Evolutionary conservation across 1,140 invertebrate species (phyloP), one percentile per base, ranked within the genome.

Genomic region (Aphelinus atriplicis): DNA sequence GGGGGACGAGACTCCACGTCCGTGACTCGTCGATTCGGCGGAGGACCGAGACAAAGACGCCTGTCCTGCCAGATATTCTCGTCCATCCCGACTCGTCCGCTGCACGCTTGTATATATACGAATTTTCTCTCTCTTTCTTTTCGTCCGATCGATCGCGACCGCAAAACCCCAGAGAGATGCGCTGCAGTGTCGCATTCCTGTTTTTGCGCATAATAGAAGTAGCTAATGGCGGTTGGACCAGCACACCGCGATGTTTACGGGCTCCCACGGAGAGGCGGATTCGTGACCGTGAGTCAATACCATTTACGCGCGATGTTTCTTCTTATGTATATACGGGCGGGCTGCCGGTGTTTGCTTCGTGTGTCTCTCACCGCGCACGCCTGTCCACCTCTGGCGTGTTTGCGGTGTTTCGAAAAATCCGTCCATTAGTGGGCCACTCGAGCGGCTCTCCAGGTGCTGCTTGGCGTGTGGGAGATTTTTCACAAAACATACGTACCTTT

Each of bases 201-300:
- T 6, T 3, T 63, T 48, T 63, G 0, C 10, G 45, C 43, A 63
- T 62, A 3, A 46, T 63, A 26, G 26, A 26, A 26, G 26, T 26
- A 26, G 26, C 26, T 26, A 26, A 26, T 26, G 26, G 26, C 26
- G 26, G 26, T 26, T 26, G 0, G 26, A 26, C 26, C 26, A 26
- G 26, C 26, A 26, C 26, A 26, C 26, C 26, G 26, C 26, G 46
- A 65, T 53, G 51, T 65, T 65, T 65, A 65, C n/a, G 43, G 53
- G 2, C 46, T 46, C 60, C 4, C 4, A 26, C 26, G 26, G 26
- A 26, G 26, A 10, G 60, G 26, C 2, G 60, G 26, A n/a, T 58
- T 7, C 56, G 56, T n/a, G 56, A 56, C 7, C n/a, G n/a, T 48
- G 10, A 73, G 63, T 73, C 63, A 73, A 73, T 73, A 73, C 51